Conservation (phyloP, 2,113 vertebrate species). For the Cavia porcellus region DNA sequence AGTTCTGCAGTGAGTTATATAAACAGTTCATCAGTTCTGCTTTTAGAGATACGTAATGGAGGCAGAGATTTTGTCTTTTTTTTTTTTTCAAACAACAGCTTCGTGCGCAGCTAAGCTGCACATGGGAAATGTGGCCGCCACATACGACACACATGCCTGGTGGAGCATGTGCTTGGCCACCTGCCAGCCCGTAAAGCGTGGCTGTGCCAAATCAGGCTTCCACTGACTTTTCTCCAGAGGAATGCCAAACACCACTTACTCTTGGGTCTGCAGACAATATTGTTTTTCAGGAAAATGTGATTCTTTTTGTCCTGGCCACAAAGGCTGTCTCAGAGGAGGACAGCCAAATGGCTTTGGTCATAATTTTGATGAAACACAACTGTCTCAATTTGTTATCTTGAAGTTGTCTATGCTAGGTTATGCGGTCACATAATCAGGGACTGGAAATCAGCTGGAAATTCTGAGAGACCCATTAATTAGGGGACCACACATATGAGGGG, state of each 20-base stretch:
- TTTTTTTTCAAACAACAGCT: neutral
- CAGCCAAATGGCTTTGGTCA: conserved; percentile 63
- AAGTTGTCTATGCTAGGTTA: neutral
- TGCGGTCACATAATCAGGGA: neutral
- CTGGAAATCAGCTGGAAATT: conserved; percentile 17
- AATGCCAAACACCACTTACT: conserved; percentile 56
- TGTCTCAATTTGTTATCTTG: neutral
- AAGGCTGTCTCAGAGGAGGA: conserved; percentile 31
- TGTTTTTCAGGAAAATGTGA: conserved; percentile 55
- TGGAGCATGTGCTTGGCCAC: conserved; percentile 34
- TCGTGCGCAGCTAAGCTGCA: conserved; percentile 5
- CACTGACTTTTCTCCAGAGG: conserved; percentile 51
- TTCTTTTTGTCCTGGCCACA: conserved; percentile 69
- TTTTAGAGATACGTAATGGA: conserved; percentile 53
- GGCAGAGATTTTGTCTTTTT: neutral
- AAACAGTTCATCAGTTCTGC: conserved; percentile 56
- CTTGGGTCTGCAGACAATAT: conserved; percentile 23
- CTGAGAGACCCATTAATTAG: neutral
- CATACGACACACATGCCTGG: conserved; percentile 11
- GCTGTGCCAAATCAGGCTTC: conserved; percentile 61
- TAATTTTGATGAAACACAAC: neutral
- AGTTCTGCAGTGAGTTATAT: conserved; percentile 22
- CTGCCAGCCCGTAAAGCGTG: neutral
- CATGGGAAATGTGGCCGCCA: neutral
- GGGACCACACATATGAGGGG: neutral